Evolutionary conservation across 1,140 invertebrate species (phyloP).

Genomic region (Bombus impatiens): DNA sequence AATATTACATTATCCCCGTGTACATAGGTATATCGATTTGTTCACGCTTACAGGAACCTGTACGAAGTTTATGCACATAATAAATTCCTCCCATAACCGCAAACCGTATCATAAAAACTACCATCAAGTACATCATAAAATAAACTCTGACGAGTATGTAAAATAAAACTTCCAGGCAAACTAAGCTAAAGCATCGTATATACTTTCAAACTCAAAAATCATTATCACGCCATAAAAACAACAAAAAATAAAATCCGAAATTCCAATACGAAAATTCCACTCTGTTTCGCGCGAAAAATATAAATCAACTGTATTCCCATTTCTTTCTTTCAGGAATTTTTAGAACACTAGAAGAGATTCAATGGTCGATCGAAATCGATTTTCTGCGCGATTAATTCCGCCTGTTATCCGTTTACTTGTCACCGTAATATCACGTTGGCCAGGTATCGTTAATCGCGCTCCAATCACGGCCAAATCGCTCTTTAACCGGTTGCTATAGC

Average conservation of each 20-base stretch:
- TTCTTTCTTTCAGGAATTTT: background rate
- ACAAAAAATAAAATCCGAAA: no score
- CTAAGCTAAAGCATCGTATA: background rate
- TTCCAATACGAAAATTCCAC: background rate
- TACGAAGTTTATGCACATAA: background rate
- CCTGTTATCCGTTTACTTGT: slow-evolving; percentile 4
- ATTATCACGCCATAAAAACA: no score
- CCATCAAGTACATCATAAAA: background rate
- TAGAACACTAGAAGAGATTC: no score
- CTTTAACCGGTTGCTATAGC: background rate
- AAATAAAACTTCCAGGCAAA: background rate
- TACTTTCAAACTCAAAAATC: background rate
- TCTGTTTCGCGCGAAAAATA: background rate
- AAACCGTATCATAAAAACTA: background rate
- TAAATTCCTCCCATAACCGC: background rate
- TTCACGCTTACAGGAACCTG: no score
- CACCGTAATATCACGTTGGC: slow-evolving; percentile 13
- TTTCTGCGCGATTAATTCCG: slow-evolving; percentile 17
- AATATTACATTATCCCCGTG: no score
- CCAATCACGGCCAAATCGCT: slow-evolving; percentile 44
- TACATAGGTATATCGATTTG: no score
- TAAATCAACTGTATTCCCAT: background rate
- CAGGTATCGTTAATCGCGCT: slow-evolving; percentile 42
- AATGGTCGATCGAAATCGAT: background rate
- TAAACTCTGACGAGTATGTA: background rate